These are phyloP conservation scores for Pterobdella sp. DNA, from an alignment of 2,888 invertebrate species.

Conservation along the genomic window DNA sequence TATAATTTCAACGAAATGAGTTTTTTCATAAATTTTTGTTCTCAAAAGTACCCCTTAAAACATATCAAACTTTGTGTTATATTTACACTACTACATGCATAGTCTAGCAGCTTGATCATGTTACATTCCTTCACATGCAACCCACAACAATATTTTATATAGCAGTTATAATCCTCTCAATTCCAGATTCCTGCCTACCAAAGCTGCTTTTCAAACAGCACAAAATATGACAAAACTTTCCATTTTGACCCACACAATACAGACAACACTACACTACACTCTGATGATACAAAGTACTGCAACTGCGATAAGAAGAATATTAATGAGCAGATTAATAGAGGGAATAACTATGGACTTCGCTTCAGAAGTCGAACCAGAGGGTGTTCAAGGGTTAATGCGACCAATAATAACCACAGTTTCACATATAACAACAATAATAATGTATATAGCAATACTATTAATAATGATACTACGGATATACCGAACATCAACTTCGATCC, in stretches of 20 bases:
- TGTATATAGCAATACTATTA: not conserved
- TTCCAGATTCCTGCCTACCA: slow-evolving; percentile 47
- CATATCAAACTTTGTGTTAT: too few relatives aligned
- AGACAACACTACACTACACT: not conserved
- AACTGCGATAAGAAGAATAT: too few relatives aligned
- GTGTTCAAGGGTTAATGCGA: not conserved
- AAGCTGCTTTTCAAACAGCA: slow-evolving; percentile 48
- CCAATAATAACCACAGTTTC: not conserved
- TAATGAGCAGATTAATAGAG: too few relatives aligned
- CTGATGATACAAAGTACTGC: not conserved
- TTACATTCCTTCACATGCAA: too few relatives aligned
- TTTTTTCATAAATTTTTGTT: too few relatives aligned
- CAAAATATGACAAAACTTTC: slow-evolving; percentile 42
- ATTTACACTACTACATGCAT: too few relatives aligned
- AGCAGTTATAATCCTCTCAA: too few relatives aligned
- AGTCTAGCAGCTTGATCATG: too few relatives aligned
- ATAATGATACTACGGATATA: not conserved
- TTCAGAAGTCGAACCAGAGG: not conserved
- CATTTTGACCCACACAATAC: not conserved
- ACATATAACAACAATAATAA: not conserved
- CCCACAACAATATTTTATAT: too few relatives aligned
- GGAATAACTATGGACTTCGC: not conserved
- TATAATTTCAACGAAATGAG: too few relatives aligned
- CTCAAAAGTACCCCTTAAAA: too few relatives aligned
- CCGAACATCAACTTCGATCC: not conserved